Base-by-base conservation (phyloP, 2,888 invertebrate genomes). In the Nebria salina region DNA sequence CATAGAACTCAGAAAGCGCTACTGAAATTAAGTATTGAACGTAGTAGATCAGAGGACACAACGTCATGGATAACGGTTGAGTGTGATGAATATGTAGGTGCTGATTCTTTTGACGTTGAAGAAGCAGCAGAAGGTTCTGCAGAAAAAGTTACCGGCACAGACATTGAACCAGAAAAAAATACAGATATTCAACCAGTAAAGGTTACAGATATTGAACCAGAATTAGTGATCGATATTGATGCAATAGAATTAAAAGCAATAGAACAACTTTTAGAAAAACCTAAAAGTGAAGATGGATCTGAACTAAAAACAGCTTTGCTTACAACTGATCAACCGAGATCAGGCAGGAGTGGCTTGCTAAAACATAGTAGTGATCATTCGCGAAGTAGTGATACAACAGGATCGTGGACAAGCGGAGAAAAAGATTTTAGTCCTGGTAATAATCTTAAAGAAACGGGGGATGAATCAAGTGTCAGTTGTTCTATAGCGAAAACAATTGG, bases 401-500 rank as follows among this genome's bases (percentile, higher is more conserved):
- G 89, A 54, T 95, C 95, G 0, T 95, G 95, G 94, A 95, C 95
- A 0, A 94, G 94, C 85, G 93, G 94, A n/a, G 94, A 94, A 86
- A 94, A 93, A 87, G 93, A 93, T 86, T 89, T 90, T 0, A 94
- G 93, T 85, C 93, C 94, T 76, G 82, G 89, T 85, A 78, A 89
- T 86, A 82, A 86, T 85, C 68, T 89, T 82, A 91, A 93, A 82
- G 94, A 94, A 87, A 93, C 93, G 25, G 93, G 93, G 72, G 94
- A 94, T 83, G 94, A 94, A 86, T 94, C 94, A 0, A 94, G 94
- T 87, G 92, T 93, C 0, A 94, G 94, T 87, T 95, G 95, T 87
- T 95, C 95, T 0, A 95, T 95, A 85, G 95, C 95, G 0, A 90
- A 94, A 82, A 94, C 95, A 0, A 89, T 95, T 76, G 95, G 95